Evolutionary conservation across 2,113 vertebrate species (phyloP), one percentile per base, ranked within the genome.

Genomic region (Entelurus aequoreus): DNA sequence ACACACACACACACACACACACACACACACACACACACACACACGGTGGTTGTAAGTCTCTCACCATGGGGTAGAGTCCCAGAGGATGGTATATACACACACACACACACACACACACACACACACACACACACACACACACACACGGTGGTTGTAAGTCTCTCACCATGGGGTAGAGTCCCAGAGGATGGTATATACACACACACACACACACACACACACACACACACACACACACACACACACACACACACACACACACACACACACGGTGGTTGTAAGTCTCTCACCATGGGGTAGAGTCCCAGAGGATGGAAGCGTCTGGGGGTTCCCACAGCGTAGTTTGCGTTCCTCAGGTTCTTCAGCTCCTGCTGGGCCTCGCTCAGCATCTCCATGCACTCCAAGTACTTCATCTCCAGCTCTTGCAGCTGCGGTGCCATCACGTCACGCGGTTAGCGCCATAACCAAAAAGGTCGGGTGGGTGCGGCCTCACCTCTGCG

Each of bases 351-450:
- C 47, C 96, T 84, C 53, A 99, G 90, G 88, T 98, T 94, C 88
- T 98, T 99, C 76, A 98, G 90, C 81, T 99, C 97, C 80, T 97
- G 94, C 80, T 99, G 97, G 0, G 96, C 95, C 79, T 99, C 97
- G 1, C 97, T 95, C 58, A 99, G 93, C 94, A 99, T 98, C 86
- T 99, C 97, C 59, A 98, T 96, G 66, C 97, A 99, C 87, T 99
- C 96, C 0, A 87, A 90, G 6, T 98, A 99, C 77, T 98, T 98
- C 85, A 95, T 94, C 68, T 94, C 95, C 87, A 99, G 81, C 83
- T 98, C 95, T 16, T 93, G 93, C 50, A 99, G 88, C 97, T 99
- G 79, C 63, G 46, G 65, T 0, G 35, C 60, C 28, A 44, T 44
- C 28, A 28, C 28, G 4, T 28, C 28, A 28, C 28, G 28, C 28